These are phyloP conservation scores for Lathronympha strigana DNA, from an alignment of 2,888 invertebrate genomes.

Conservation along the genomic window DNA sequence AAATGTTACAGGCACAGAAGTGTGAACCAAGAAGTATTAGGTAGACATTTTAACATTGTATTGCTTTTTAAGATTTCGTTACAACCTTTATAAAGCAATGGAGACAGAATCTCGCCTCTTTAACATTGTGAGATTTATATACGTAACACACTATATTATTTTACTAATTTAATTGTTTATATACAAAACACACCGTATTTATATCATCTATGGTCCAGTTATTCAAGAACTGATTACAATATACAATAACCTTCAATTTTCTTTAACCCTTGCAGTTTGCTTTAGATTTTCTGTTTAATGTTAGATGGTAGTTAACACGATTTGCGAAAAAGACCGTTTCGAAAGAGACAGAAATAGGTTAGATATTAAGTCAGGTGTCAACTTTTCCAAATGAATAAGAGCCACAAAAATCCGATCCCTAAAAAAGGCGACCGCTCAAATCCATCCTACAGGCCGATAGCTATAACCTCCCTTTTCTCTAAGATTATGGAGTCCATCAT, in stretches of 20 bases:
- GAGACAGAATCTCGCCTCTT: slow-evolving; percentile 62
- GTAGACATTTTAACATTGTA: slow-evolving; percentile 50
- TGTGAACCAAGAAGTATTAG: slow-evolving; percentile 4
- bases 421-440: no score
- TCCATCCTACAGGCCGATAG: no score
- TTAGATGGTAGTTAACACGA: not conserved
- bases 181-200: slow-evolving; percentile 52
- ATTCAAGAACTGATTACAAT: slow-evolving; percentile 14
- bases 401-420: no score
- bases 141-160: slow-evolving; percentile 54
- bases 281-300: not conserved
- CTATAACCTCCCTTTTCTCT: no score
- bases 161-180: slow-evolving; percentile 55
- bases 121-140: slow-evolving; percentile 61
- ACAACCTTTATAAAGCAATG: slow-evolving; percentile 65
- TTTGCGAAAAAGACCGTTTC: no score
- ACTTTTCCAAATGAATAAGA: no score
- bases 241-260: not conserved
- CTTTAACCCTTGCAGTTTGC: not conserved
- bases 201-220: slow-evolving; percentile 49
- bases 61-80: slow-evolving; percentile 68
- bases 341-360: no score
- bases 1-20: slow-evolving; percentile 27
- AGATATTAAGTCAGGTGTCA: no score
- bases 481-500: no score